Percentiles rank a stretch among this genome's conserved stretches.
phyloP scores from a whole-genome alignment of 2,113 vertebrate species.

The Barnardius zonarius region DNA sequence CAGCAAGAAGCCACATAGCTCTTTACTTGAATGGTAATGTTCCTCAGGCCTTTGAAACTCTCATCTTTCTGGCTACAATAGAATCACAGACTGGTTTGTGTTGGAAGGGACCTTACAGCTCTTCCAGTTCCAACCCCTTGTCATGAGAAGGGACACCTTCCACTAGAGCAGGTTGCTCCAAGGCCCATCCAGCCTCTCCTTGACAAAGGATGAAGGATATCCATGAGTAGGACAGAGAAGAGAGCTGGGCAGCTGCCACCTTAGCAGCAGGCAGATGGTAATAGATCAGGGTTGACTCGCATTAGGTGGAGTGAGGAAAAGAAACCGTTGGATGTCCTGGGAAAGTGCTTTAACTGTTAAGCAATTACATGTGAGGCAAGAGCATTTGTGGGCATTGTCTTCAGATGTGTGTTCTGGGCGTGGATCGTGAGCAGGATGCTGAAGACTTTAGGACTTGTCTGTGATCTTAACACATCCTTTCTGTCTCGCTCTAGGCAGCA shows the following conservation, averaged over 20 bases:
- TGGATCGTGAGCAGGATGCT: neutral
- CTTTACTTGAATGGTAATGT: neutral
- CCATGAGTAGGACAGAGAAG: no score
- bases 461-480: neutral
- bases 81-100: neutral
- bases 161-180: neutral
- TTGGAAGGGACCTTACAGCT: neutral
- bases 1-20: neutral
- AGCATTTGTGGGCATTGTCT: neutral
- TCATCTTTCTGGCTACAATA: neutral
- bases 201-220: neutral
- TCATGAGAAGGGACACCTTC: neutral
- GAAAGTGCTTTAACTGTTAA: neutral
- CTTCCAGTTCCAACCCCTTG: neutral
- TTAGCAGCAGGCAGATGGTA: neutral
- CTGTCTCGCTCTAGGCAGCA: neutral
- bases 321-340: neutral
- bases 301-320: neutral
- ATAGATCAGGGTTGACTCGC: neutral
- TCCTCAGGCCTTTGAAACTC: neutral
- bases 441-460: neutral
- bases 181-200: neutral
- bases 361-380: slow-evolving; percentile 15
- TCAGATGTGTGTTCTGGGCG: neutral
- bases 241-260: neutral